Conservation (phyloP, 2,888 invertebrate genomes). For the Eilema sororculum region DNA sequence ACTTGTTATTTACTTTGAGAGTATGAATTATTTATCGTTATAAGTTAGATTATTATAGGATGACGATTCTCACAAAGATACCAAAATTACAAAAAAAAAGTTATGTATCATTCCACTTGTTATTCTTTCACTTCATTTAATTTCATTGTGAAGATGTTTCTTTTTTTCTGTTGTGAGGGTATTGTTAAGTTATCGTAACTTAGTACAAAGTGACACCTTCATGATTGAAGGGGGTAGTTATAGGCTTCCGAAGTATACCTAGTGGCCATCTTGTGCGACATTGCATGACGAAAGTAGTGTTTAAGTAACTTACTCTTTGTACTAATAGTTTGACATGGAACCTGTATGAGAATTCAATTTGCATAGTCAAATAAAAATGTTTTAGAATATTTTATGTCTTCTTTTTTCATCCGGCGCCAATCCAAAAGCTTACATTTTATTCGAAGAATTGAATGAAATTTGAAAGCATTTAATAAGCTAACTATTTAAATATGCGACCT, state of each 20-base stretch:
- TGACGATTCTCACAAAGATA: slow-evolving; percentile 67
- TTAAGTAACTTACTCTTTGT: slow-evolving; percentile 76
- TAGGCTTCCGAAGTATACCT: slow-evolving; percentile 69
- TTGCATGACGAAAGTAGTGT: slow-evolving; percentile 71
- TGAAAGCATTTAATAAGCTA: too few species aligned
- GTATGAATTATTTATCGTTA: slow-evolving; percentile 68
- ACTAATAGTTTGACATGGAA: slow-evolving; percentile 73
- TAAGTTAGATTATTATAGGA: slow-evolving; percentile 63
- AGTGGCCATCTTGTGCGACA: slow-evolving; percentile 83
- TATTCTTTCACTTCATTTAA: slow-evolving; percentile 74
- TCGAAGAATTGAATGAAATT: too few species aligned
- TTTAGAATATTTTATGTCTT: slow-evolving; percentile 64
- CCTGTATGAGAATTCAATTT: slow-evolving; percentile 75
- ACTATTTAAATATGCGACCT: too few species aligned
- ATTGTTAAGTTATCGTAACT: slow-evolving; percentile 69
- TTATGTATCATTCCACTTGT: slow-evolving; percentile 77
- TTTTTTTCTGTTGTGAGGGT: slow-evolving; percentile 63
- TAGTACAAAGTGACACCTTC: slow-evolving; percentile 82
- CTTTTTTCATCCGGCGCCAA: slow-evolving; percentile 26
- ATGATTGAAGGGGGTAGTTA: slow-evolving; percentile 64
- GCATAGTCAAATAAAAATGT: slow-evolving; percentile 84
- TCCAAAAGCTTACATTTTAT: neutral
- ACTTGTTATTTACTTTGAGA: slow-evolving; percentile 76
- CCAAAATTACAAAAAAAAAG: slow-evolving; percentile 47
- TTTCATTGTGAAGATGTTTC: slow-evolving; percentile 57